Evolutionary conservation across 2,113 vertebrate species (phyloP).

Genomic region (Mionectes macconnelli): DNA sequence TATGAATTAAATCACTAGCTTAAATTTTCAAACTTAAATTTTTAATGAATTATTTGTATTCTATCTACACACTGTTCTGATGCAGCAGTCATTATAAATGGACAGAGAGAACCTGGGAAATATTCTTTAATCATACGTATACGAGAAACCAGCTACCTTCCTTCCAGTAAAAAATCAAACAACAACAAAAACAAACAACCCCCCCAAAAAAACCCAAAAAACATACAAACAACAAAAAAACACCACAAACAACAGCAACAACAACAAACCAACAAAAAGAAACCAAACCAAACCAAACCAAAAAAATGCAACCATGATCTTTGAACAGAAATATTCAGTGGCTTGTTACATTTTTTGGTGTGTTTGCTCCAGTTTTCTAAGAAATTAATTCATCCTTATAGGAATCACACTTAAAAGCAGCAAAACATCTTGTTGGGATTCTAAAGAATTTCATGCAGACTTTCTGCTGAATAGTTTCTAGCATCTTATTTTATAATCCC

Average conservation of each 20-base stretch:
- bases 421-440: neutral
- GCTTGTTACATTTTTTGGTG: neutral
- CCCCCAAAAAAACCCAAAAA: too few species aligned
- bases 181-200: too few species aligned
- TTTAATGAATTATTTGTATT: neutral
- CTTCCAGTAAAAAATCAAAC: neutral
- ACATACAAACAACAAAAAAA: too few species aligned
- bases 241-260: too few species aligned
- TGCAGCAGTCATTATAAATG: neutral
- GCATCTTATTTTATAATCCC: neutral
- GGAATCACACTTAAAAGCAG: neutral
- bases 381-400: neutral
- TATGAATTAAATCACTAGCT: neutral
- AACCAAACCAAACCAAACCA: too few species aligned
- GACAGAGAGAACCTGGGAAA: neutral
- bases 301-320: neutral
- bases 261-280: too few species aligned
- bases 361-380: neutral
- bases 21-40: neutral
- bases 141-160: neutral
- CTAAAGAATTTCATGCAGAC: neutral
- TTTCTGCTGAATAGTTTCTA: neutral
- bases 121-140: neutral
- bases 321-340: neutral
- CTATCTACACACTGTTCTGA: neutral